Evolutionary conservation across 2,888 invertebrate genomes (phyloP).

Genomic region (Antitype chi): DNA sequence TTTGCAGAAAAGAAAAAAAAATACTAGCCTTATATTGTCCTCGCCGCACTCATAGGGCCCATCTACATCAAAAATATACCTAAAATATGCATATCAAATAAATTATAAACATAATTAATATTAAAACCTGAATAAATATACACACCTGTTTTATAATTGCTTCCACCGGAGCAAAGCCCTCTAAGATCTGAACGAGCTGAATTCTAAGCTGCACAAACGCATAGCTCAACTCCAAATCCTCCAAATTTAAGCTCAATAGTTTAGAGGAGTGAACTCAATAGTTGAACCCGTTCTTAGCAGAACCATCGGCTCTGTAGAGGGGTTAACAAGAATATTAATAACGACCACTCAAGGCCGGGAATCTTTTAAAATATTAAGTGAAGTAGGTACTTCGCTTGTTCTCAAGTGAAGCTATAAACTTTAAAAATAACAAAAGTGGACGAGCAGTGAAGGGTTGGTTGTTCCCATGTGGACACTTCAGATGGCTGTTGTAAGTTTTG

Average conservation of each 20-base stretch:
- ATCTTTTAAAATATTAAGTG: constrained; percentile 35
- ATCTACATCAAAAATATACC: neutral
- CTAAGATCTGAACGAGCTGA: neutral
- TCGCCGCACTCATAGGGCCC: no score
- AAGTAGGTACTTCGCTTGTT: constrained; percentile 5
- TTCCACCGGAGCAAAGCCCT: neutral
- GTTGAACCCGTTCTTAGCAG: constrained; percentile 3
- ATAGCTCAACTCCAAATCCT: constrained; percentile 12
- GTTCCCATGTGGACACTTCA: constrained; percentile 43
- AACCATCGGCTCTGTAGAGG: neutral
- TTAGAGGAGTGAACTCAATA: constrained; percentile 22
- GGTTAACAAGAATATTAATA: constrained; percentile 31
- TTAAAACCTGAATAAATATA: neutral
- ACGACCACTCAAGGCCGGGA: constrained; percentile 25
- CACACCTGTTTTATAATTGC: neutral
- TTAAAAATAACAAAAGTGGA: constrained; percentile 53
- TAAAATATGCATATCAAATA: neutral
- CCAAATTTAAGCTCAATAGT: constrained; percentile 7
- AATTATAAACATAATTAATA: neutral
- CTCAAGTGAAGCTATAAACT: constrained; percentile 42
- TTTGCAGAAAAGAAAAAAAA: neutral
- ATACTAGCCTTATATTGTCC: neutral
- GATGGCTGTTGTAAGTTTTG: constrained; percentile 26
- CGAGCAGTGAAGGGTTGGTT: constrained; percentile 38
- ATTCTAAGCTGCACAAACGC: neutral